Base-by-base conservation (phyloP, 2,113 vertebrate species). In the Procapra przewalskii region DNA sequence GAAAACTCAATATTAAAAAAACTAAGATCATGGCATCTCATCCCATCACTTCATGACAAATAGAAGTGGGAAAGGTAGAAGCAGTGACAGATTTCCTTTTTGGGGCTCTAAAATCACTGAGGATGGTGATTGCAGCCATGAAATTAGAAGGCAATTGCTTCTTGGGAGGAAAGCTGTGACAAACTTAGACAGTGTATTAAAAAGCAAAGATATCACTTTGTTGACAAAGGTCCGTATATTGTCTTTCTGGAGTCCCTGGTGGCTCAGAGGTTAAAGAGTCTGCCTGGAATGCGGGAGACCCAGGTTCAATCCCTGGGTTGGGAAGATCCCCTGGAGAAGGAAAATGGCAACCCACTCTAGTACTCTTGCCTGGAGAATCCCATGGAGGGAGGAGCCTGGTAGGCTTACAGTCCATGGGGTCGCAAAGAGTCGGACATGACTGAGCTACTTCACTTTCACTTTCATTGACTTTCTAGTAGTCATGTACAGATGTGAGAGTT, bases 141-240 rank as follows among this genome's bases (percentile, higher is more conserved):
- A 71, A 71, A 71, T 71, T 36, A 71, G 19, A 71, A 71, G 64
- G 19, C 19, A 36, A 11, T 71, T 36, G 9, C 19, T 71, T 23
- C 19, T 71, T 71, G 64, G 64, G 36, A 71, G n/a, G 17, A 71
- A 71, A 71, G 17, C 17, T 71, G n/a, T 71, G 64, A 71, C 64
- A 21, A 71, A 36, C 64, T n/a, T 71, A 71, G n/a, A 71, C 64
- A 36, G 64, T 12, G 17, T 23, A 71, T 36, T 71, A 71, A 71
- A 71, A 71, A 71, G 64, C 64, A 71, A 21, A 36, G 64, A 71
- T 10, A 71, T 71, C 19, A 71, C 64, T 71, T 71, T 71, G 64
- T 36, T 36, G 19, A 71, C n/a, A 71, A 71, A 71, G 0, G n/a
- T 36, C n/a, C 1, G 0, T 71, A 36, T 21, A 71, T 21, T 71